phyloP scores from a whole-genome alignment of 2,113 vertebrate genomes.

The Poeciliopsis prolifica region DNA sequence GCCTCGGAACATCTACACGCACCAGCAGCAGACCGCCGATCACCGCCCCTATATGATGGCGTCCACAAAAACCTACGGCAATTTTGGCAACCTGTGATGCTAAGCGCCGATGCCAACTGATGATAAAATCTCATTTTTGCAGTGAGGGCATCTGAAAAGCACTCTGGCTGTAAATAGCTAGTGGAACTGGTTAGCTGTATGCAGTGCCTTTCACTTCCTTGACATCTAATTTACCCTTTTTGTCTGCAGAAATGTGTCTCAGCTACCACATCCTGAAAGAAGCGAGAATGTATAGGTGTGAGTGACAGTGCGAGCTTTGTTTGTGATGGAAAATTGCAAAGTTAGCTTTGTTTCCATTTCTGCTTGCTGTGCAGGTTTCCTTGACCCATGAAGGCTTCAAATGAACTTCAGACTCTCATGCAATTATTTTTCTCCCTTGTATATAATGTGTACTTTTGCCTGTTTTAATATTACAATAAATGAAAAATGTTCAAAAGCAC shows the following conservation, averaged over 20 bases:
- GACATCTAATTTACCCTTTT: slow-evolving; percentile 17
- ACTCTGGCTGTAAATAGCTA: background rate
- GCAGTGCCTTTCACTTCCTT: slow-evolving; percentile 28
- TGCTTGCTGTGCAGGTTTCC: rapidly evolving
- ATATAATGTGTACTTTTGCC: background rate
- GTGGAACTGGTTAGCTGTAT: background rate
- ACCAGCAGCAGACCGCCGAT: background rate
- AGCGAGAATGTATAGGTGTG: background rate
- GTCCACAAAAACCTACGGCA: background rate
- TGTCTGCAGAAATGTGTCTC: slow-evolving; percentile 25
- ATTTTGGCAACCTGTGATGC: slow-evolving; percentile 11
- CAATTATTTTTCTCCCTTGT: background rate
- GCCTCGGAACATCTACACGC: background rate
- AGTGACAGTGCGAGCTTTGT: background rate
- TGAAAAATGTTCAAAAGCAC: background rate
- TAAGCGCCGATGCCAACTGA: background rate
- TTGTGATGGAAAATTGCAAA: slow-evolving; percentile 8
- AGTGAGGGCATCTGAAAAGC: background rate
- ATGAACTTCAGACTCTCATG: background rate
- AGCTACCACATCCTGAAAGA: slow-evolving; percentile 65
- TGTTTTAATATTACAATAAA: background rate
- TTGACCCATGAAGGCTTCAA: slow-evolving; percentile 11
- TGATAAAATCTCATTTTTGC: background rate
- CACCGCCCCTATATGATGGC: slow-evolving; percentile 19
- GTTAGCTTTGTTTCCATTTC: background rate